These are phyloP conservation scores for Arctocebus calabarensis DNA, from an alignment of 2,797 vertebrate species.

Conservation along the genomic window DNA sequence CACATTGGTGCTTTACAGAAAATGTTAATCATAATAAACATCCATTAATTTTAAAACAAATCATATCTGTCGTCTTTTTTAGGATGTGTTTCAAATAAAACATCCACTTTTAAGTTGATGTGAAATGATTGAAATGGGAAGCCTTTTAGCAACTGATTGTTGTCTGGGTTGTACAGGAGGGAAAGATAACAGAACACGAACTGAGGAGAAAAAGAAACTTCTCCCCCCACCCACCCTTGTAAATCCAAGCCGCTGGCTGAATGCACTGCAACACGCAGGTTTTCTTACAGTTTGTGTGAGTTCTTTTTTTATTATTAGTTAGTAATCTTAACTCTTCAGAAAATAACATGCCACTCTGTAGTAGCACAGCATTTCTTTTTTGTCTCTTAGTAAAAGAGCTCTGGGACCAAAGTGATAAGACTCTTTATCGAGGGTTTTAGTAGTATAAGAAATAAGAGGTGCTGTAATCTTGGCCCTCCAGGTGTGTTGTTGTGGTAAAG, in stretches of 20 bases:
- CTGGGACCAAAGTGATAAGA: slow-evolving; percentile 1
- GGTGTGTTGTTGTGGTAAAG: not conserved
- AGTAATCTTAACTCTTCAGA: slow-evolving; percentile 46
- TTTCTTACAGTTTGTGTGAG: slow-evolving; percentile 38
- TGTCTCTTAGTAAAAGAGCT: slow-evolving; percentile 31
- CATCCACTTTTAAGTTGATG: not conserved
- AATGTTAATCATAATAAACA: not conserved
- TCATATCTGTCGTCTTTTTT: not conserved
- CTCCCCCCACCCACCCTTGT: not conserved
- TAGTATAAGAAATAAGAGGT: not conserved
- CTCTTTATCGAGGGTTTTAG: slow-evolving; percentile 32
- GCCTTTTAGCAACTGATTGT: not conserved
- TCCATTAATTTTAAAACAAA: not conserved
- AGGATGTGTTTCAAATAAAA: not conserved
- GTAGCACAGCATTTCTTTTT: slow-evolving; percentile 41
- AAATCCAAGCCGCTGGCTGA: not conserved
- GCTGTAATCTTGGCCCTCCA: not conserved
- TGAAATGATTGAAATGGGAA: not conserved
- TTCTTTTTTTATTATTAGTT: slow-evolving; percentile 48
- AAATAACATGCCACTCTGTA: not conserved
- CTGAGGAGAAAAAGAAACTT: not conserved
- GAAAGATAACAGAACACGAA: not conserved
- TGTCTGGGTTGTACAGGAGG: not conserved
- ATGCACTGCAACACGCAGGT: not conserved
- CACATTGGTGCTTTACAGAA: not conserved